Evolutionary conservation across 1,140 invertebrate species (phyloP), one percentile per base, ranked within the genome.

Genomic region (Lasioglossum albipes): DNA sequence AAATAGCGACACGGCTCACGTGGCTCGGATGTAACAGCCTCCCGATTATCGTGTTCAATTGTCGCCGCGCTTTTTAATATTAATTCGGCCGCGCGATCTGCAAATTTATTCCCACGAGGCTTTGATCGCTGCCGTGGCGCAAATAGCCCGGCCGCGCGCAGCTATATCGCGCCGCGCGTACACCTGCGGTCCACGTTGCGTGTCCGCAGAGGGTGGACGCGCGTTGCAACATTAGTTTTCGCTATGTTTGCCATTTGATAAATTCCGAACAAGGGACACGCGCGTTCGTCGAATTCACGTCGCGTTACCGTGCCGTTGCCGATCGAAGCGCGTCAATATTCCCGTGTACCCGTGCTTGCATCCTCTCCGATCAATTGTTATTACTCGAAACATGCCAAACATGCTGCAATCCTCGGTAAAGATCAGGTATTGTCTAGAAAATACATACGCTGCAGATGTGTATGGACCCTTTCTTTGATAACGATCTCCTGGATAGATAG

Each of bases 211-310:
- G 57, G 5, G 41, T 59, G 57, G 36, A 76, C 57, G 36, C n/a
- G 52, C 10, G 64, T 67, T 42, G 54, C 75, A 57, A 72, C 71
- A n/a, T 64, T 62, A 82, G 74, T 82, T 85, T 84, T 79, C 84
- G 61, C 61, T 72, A 61, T 80, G 75, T 80, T 85, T 79, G 64
- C 57, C 73, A 62, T 85, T 83, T 74, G 84, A 86, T 73, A 83
- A 86, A 82, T 85, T 82, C 57, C 79, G 45, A 27, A 10, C 27
- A 69, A n/a, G 9, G 36, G 7, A 12, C 7, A 27, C 70, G 22
- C 54, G n/a, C 61, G 54, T 49, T 7, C 52, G 52, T 49, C 64
- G 49, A 52, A 81, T 84, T 59, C 57, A 59, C 57, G 20, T n/a
- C 57, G 57, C n/a, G 57, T 59, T n/a, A 6, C 57, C 57, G 20